Evolutionary conservation across 2,888 invertebrate species (phyloP).

Genomic region (Bibio marci): DNA sequence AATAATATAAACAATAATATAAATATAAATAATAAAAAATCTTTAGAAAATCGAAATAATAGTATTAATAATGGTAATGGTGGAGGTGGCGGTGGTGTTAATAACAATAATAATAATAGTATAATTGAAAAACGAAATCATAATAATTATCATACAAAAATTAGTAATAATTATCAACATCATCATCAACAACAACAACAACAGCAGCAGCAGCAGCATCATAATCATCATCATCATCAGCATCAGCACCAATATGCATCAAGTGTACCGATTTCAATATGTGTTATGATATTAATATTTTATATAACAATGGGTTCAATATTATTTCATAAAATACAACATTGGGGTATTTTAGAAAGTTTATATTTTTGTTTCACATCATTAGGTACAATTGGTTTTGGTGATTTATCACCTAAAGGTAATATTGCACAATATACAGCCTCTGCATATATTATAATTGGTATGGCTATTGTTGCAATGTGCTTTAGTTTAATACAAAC

Average conservation of each 20-base stretch:
- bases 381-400: slow-evolving; percentile 69
- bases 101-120: not conserved
- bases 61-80: not conserved
- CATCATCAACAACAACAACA: slow-evolving; percentile 3
- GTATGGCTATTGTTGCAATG: slow-evolving; percentile 75
- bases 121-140: not conserved
- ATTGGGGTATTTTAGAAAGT: slow-evolving; percentile 82
- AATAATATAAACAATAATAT: too few species aligned
- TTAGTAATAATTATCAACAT: too few species aligned
- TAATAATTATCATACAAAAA: not conserved
- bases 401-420: slow-evolving; percentile 51
- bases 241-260: slow-evolving; percentile 12
- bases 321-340: slow-evolving; percentile 78
- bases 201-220: too few species aligned
- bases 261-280: slow-evolving; percentile 76
- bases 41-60: not conserved
- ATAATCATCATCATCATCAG: too few species aligned
- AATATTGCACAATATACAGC: slow-evolving; percentile 60
- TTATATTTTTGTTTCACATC: slow-evolving; percentile 66
- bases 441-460: slow-evolving; percentile 64
- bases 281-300: slow-evolving; percentile 65
- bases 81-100: not conserved
- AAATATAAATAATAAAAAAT: not conserved
- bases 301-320: slow-evolving; percentile 82
- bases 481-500: slow-evolving; percentile 75